These are phyloP conservation scores for Cosmorhoe ocellata DNA, from an alignment of 2,888 invertebrate species.

Conservation along the genomic window DNA sequence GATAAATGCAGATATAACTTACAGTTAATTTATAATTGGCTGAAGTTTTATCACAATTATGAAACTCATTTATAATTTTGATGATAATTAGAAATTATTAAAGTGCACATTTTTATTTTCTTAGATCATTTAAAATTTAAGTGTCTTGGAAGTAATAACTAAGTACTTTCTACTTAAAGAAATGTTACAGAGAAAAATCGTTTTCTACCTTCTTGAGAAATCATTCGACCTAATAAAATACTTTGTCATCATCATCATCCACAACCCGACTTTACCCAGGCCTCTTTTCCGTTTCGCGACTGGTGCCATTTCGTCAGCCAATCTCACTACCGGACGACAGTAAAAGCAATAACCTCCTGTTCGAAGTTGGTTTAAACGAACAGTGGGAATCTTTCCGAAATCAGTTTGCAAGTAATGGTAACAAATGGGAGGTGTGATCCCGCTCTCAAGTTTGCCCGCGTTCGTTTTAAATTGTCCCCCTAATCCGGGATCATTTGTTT, in stretches of 20 bases:
- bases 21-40: background rate
- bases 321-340: no score
- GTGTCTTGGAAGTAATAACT: no score
- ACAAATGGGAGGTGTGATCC: conserved; percentile 60
- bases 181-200: no score
- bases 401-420: conserved; percentile 62
- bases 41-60: background rate
- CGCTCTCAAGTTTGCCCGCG: conserved; percentile 53
- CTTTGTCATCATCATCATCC: no score
- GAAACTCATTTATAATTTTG: conserved; percentile 3
- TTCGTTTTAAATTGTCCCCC: conserved; percentile 69
- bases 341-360: background rate
- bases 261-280: no score
- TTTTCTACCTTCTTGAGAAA: no score
- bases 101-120: background rate
- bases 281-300: no score
- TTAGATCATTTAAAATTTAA: no score
- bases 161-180: no score
- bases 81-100: conserved; percentile 3
- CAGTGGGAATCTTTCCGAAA: conserved; percentile 32
- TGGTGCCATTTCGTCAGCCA: no score
- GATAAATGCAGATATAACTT: background rate
- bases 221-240: no score
- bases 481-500: conserved; percentile 70
- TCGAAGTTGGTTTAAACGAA: conserved; percentile 34